A percentile compares a stretch with the other conserved stretches of the same genome.
Evolutionary conservation across 1,140 invertebrate genomes (phyloP).

Genomic region (Dinoponera quadriceps): DNA sequence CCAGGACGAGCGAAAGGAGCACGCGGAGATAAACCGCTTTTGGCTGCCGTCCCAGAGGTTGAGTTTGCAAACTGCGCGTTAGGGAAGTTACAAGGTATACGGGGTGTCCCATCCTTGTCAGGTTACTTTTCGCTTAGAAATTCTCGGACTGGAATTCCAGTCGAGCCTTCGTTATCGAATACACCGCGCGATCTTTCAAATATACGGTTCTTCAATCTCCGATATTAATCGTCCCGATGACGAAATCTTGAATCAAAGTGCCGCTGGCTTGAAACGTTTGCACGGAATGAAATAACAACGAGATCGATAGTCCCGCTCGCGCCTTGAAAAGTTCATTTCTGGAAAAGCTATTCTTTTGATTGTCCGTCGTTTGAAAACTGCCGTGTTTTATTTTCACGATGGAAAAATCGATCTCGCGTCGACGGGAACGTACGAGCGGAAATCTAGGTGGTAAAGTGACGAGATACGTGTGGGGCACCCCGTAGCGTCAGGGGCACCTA

Average conservation of each 20-base stretch:
- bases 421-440: neutral
- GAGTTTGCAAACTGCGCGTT: conserved; percentile 71
- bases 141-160: neutral
- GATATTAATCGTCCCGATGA: neutral
- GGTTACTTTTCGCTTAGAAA: conserved; percentile 5
- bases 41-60: conserved; percentile 70
- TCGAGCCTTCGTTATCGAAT: neutral
- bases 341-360: neutral
- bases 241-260: neutral
- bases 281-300: neutral
- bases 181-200: neutral
- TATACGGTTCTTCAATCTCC: neutral
- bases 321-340: neutral
- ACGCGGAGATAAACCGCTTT: conserved; percentile 67
- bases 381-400: neutral
- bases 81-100: conserved; percentile 53
- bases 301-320: neutral
- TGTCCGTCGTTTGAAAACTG: neutral
- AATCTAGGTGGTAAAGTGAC: neutral
- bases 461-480: conserved; percentile 21
- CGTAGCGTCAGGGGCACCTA: conserved; percentile 1
- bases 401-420: conserved; percentile 1
- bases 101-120: conserved; percentile 44
- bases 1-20: conserved; percentile 58
- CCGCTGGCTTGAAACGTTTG: neutral